These are phyloP conservation scores for Heliconius erato DNA, from an alignment of 2,888 invertebrate genomes.

Conservation along the genomic window DNA sequence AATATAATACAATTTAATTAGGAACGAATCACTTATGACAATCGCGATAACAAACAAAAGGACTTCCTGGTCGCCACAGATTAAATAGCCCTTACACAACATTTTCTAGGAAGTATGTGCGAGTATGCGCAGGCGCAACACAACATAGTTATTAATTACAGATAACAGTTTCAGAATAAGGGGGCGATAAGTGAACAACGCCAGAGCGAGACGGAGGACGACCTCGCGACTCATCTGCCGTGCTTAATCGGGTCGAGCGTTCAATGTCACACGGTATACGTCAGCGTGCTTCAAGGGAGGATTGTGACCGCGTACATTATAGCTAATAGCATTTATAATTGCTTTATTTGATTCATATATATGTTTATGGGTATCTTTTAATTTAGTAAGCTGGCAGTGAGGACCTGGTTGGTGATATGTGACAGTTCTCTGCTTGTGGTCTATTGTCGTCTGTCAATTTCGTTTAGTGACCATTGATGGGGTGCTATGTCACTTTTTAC, in stretches of 20 bases:
- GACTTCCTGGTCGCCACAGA: not conserved
- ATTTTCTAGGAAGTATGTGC: conserved; percentile 11
- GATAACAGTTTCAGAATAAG: conserved; percentile 50
- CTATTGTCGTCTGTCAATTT: not conserved
- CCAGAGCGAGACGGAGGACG: conserved; percentile 53
- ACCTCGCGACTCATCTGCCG: conserved; percentile 77
- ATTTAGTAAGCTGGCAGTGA: not conserved
- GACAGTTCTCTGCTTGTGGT: not conserved
- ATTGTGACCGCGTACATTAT: conserved; percentile 15
- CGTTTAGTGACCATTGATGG: not conserved
- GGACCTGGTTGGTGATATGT: not conserved
- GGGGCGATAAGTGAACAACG: conserved; percentile 50
- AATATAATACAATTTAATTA: conserved; percentile 9
- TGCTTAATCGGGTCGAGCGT: conserved; percentile 77
- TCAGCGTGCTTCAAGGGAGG: conserved; percentile 56
- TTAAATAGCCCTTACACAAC: conserved; percentile 14
- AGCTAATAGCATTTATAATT: not conserved
- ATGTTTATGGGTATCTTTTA: not conserved
- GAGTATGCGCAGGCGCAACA: conserved; percentile 26
- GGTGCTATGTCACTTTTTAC: no score
- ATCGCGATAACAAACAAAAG: conserved; percentile 3
- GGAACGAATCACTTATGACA: not conserved
- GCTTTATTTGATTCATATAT: not conserved
- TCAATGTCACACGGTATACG: conserved; percentile 72
- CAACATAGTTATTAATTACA: conserved; percentile 44